These are phyloP conservation scores for Lycaena phlaeas DNA, from an alignment of 2,888 invertebrate species.

Conservation along the genomic window DNA sequence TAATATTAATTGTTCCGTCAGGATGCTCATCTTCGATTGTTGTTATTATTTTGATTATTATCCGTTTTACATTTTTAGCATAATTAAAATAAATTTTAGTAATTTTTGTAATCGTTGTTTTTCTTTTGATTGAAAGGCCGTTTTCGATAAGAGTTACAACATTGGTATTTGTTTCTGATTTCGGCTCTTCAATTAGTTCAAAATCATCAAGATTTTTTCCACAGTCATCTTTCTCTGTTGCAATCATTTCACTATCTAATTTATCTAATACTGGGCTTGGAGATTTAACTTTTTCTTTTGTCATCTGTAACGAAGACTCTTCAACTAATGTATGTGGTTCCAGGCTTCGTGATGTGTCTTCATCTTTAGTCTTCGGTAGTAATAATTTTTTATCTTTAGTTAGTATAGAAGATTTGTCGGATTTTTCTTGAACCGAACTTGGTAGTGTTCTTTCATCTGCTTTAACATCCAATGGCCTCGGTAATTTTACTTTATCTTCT, in stretches of 20 bases:
- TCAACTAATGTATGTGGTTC: background rate
- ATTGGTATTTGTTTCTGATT: conserved; percentile 19
- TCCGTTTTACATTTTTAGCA: conserved; percentile 21
- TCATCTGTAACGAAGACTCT: conserved; percentile 6
- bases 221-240: background rate
- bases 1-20: conserved; percentile 28
- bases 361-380: too few relatives aligned
- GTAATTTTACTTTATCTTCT: too few relatives aligned
- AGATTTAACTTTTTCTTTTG: conserved; percentile 14
- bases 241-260: background rate
- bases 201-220: conserved; percentile 6
- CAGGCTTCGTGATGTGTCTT: background rate
- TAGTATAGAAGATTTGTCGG: too few relatives aligned
- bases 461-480: too few relatives aligned
- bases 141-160: conserved; percentile 24
- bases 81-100: conserved; percentile 24
- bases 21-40: conserved; percentile 29
- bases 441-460: too few relatives aligned
- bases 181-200: conserved; percentile 21
- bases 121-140: conserved; percentile 24
- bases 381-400: too few relatives aligned
- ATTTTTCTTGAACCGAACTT: too few relatives aligned
- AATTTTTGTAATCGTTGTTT: conserved; percentile 24
- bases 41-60: conserved; percentile 27
- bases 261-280: conserved; percentile 10